Evolutionary conservation across 2,888 invertebrate genomes (phyloP), one percentile per base, ranked within the genome.

Genomic region (Octonoba sinensis): DNA sequence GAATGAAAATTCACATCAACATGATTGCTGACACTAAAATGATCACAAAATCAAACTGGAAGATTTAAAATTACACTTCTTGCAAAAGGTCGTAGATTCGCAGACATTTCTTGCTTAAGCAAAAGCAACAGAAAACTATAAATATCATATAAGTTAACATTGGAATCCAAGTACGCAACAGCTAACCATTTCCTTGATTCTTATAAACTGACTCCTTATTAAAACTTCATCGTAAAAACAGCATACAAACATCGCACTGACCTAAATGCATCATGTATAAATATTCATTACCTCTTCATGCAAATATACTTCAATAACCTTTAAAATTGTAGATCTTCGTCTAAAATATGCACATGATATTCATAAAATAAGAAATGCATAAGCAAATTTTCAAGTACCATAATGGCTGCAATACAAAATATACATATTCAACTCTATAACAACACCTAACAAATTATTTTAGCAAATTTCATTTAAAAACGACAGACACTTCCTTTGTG

Each of bases 391-490:
- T 36, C 36, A 69, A 16, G 13, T 46, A 36, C 18, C 12, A 22
- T 27, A 78, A 64, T 66, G 59, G 59, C 66, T 51, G 60, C 47
- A 57, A 57, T 81, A 81, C 57, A 81, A 81, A 81, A 81, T 81
- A 81, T 81, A 81, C 79, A 73, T 56, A 24, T 64, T 46, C 44
- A 60, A 79, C 44, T 57, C 49, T 67, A 49, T 46, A 60, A 64
- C 46, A 54, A 36, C 56, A 62, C 62, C 70, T 65, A 77, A 24
- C 70, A 77, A 65, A 44, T 62, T 46, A 62, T 46, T 62, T 36
- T 36, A 36, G 36, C 36, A 36, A 36, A 36, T 36, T 36, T 36
- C 36, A 36, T 36, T 36, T 36, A 36, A 11, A 36, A 36, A 36
- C 11, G 36, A 36, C 36, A 36, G 36, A 36, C 36, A 36, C 36